These are phyloP conservation scores for Tachycineta bicolor DNA, from an alignment of 2,113 vertebrate species.

Conservation along the genomic window DNA sequence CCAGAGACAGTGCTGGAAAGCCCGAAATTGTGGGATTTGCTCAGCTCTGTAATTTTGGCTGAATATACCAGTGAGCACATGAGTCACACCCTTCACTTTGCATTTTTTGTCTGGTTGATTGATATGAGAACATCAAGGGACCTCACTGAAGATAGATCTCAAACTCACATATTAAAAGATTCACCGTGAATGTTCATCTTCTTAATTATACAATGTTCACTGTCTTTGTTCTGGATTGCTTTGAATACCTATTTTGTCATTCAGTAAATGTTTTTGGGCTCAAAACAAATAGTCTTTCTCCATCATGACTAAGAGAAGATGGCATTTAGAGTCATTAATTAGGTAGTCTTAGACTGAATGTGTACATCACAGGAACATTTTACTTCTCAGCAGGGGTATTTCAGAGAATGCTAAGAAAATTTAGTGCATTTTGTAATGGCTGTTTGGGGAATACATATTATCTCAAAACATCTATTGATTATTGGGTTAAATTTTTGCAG, in stretches of 20 bases:
- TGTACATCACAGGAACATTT: neutral
- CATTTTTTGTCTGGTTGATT: conserved; percentile 22
- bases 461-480: neutral
- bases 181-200: neutral
- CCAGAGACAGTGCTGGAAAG: conserved; percentile 11
- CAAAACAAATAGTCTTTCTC: conserved; percentile 18
- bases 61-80: neutral
- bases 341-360: neutral
- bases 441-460: neutral
- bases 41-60: conserved; percentile 11
- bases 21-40: neutral
- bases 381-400: neutral
- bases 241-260: conserved; percentile 25
- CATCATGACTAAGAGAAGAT: neutral
- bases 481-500: neutral
- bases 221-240: conserved; percentile 12
- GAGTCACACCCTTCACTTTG: conserved; percentile 9
- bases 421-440: neutral
- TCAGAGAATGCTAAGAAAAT: neutral
- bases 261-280: conserved; percentile 22
- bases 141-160: neutral
- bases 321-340: conserved; percentile 27
- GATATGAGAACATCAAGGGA: conserved; percentile 3
- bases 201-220: neutral
- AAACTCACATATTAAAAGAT: neutral